A percentile compares a stretch with the other conserved stretches of the same genome.
Conservation (phyloP, 2,888 invertebrate genomes). For the Dolichomitus sp. region DNA sequence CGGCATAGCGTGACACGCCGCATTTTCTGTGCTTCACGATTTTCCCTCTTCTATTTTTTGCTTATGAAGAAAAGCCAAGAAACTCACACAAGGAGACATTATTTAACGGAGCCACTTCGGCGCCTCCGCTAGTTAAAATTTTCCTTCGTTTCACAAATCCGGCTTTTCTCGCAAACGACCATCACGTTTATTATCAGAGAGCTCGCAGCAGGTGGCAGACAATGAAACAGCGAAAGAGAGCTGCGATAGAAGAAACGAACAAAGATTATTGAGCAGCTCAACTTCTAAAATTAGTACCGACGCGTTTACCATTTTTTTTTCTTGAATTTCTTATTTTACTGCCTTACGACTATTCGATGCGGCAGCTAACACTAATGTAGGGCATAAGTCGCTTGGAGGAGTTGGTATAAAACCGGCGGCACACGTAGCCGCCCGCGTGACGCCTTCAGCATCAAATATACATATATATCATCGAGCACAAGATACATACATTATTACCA, state of each 20-base stretch:
- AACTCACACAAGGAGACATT: not conserved
- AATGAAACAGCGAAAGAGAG: not conserved
- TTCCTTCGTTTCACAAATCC: not conserved
- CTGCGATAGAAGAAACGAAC: not conserved
- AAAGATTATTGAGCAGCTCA: not conserved
- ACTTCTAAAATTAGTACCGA: not conserved
- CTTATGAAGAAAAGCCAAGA: not conserved
- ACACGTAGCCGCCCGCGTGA: conserved; percentile 6
- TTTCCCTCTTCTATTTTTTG: not conserved
- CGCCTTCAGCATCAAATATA: conserved; percentile 2
- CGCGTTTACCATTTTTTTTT: not conserved
- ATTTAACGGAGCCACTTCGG: not conserved
- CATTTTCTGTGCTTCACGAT: conserved; percentile 6
- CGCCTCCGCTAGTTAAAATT: not conserved
- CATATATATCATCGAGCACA: not conserved
- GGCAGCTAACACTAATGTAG: conserved; percentile 15
- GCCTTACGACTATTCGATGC: not conserved
- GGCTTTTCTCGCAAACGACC: not conserved
- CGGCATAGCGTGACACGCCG: conserved; percentile 22
- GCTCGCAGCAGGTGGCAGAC: conserved; percentile 6
- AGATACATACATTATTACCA: conserved; percentile 14
- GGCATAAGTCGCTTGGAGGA: conserved; percentile 3
- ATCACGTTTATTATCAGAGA: conserved; percentile 31
- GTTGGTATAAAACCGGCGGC: conserved; percentile 14
- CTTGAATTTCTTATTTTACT: not conserved